Evolutionary conservation across 2,888 invertebrate genomes (phyloP).

Genomic region (Agapostemon virescens): DNA sequence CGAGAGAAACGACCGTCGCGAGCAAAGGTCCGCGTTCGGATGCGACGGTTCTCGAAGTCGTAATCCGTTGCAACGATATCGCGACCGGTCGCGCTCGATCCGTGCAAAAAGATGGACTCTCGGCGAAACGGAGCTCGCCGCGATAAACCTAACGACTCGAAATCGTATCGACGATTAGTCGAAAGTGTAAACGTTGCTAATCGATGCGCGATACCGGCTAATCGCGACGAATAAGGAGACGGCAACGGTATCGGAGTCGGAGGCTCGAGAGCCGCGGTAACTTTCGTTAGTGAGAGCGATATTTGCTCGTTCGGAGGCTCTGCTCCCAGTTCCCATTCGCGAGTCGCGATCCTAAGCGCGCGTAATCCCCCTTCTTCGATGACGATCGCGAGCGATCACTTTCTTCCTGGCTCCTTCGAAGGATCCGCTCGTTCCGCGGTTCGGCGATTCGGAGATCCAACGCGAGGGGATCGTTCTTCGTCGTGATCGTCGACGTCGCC

Average conservation of each 20-base stretch:
- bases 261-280: neutral
- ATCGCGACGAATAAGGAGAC: neutral
- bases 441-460: conserved; percentile 18
- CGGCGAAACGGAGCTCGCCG: neutral
- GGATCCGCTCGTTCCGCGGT: conserved; percentile 42
- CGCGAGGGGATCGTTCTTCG: conserved; percentile 49
- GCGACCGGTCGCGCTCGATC: neutral
- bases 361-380: conserved; percentile 60
- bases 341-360: conserved; percentile 38
- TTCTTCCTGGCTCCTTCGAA: conserved; percentile 66
- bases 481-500: no score
- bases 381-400: conserved; percentile 66
- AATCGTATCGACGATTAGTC: neutral
- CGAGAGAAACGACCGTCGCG: no score
- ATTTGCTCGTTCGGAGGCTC: conserved; percentile 42
- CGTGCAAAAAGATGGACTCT: neutral
- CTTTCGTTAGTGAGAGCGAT: conserved; percentile 58
- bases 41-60: no score
- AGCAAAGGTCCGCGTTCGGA: no score
- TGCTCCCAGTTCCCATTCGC: conserved; percentile 45
- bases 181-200: conserved; percentile 10
- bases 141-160: neutral
- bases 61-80: neutral
- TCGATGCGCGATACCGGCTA: neutral
- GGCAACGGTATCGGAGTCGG: neutral